Evolutionary conservation across 1,140 invertebrate genomes (phyloP).

Genomic region (Lepidurus packardi): DNA sequence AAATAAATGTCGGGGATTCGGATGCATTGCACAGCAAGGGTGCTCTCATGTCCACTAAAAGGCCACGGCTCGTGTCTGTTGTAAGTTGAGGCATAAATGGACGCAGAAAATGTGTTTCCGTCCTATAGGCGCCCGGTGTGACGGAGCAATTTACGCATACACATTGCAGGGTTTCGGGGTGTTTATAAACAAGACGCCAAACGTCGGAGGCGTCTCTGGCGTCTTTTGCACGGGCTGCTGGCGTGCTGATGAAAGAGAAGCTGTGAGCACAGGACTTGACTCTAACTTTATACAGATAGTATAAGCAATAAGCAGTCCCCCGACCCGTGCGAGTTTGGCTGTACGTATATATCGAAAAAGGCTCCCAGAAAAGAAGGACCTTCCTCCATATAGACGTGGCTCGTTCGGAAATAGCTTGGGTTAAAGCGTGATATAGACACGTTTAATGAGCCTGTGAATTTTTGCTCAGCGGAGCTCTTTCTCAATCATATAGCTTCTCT

Average conservation of each 20-base stretch:
- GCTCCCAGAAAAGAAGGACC: too few relatives aligned
- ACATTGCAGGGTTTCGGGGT: neutral
- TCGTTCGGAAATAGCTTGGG: too few relatives aligned
- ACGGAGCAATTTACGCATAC: neutral
- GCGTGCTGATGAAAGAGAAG: neutral
- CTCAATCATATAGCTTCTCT: too few relatives aligned
- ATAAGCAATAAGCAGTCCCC: neutral
- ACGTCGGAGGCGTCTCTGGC: neutral
- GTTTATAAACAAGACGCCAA: slow-evolving; percentile 19
- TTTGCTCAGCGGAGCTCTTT: too few relatives aligned
- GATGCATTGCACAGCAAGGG: neutral
- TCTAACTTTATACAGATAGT: neutral
- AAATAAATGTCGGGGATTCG: neutral
- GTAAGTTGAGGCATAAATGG: neutral
- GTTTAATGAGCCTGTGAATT: too few relatives aligned
- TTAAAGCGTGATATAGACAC: too few relatives aligned
- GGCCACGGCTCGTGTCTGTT: slow-evolving; percentile 1
- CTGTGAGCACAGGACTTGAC: neutral
- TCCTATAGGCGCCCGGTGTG: neutral
- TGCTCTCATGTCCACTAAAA: neutral
- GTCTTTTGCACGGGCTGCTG: neutral
- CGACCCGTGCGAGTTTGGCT: neutral
- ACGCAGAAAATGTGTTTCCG: neutral
- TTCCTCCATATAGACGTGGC: too few relatives aligned
- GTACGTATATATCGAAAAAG: too few relatives aligned